Percentiles rank a stretch among this genome's conserved stretches.
These are phyloP conservation scores for Schizopygopsis pylzovi DNA, from an alignment of 2,797 vertebrate species.

Conservation along the genomic window DNA sequence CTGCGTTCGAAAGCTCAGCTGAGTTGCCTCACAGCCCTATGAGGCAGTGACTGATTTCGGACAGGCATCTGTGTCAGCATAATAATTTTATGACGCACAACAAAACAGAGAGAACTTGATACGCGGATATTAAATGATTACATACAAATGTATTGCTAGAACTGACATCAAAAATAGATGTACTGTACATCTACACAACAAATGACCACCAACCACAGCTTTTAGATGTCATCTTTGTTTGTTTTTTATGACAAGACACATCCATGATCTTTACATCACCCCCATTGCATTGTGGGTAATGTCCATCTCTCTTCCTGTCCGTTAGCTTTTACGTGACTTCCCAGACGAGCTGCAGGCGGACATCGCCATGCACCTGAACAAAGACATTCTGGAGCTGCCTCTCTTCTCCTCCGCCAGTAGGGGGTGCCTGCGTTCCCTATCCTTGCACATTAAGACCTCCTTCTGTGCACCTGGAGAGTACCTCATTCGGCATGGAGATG, in stretches of 20 bases:
- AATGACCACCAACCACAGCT: not conserved
- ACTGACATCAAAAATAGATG: not conserved
- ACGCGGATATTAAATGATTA: not conserved
- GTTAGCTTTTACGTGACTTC: conserved; percentile 92
- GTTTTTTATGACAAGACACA: not conserved
- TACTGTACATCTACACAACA: no score
- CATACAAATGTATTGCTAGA: not conserved
- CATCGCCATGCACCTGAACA: conserved; percentile 95
- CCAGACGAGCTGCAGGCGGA: conserved; percentile 93
- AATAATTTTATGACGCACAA: not conserved
- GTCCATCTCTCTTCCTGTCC: not conserved
- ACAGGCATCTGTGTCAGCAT: not conserved
- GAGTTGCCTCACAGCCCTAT: not conserved
- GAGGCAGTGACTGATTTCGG: not conserved
- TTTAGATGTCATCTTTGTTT: not conserved
- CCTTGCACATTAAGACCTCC: conserved; percentile 94
- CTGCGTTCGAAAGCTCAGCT: not conserved
- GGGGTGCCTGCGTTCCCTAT: conserved; percentile 93
- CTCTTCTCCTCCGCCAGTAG: conserved; percentile 90
- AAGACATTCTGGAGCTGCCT: conserved; percentile 94
- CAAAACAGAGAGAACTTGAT: not conserved
- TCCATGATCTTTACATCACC: not conserved
- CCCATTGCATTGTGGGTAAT: not conserved
- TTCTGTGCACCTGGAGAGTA: conserved; percentile 96
- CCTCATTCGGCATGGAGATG: conserved; percentile 91